Evolutionary conservation across 2,797 vertebrate genomes (phyloP).

Genomic region (Ptychobarbus kaznakovi): DNA sequence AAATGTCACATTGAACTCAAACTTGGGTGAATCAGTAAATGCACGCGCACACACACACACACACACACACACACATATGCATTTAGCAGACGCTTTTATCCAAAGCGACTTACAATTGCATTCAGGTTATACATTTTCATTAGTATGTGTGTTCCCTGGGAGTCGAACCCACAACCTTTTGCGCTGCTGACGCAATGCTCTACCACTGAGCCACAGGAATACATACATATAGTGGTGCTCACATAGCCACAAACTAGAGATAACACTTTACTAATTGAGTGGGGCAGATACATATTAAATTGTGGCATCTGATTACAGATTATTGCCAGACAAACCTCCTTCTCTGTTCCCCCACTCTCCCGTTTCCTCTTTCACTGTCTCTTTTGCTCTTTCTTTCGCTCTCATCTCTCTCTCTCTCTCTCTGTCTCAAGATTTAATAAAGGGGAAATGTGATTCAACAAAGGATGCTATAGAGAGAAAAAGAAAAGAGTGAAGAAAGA

Average conservation of each 20-base stretch:
- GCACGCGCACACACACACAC: neutral
- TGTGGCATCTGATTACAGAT: slow-evolving; percentile 54
- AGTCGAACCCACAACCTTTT: too few relatives aligned
- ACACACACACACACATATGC: neutral
- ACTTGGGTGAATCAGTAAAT: neutral
- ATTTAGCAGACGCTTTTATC: too few relatives aligned
- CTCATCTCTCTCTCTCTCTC: slow-evolving; percentile 10
- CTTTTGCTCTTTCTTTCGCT: neutral
- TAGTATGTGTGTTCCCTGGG: too few relatives aligned
- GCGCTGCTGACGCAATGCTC: too few relatives aligned
- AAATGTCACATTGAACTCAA: neutral
- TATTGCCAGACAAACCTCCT: slow-evolving; percentile 16
- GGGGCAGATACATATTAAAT: slow-evolving; percentile 47
- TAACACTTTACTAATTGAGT: slow-evolving; percentile 35
- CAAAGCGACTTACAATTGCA: too few relatives aligned
- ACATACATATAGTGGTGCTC: neutral
- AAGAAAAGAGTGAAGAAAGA: slow-evolving; percentile 37
- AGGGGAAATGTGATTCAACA: slow-evolving; percentile 47
- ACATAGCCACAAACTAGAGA: neutral
- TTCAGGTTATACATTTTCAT: too few relatives aligned
- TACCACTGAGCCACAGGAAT: too few relatives aligned
- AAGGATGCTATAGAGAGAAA: slow-evolving; percentile 19
- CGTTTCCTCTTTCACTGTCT: neutral
- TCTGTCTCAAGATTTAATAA: slow-evolving; percentile 35
- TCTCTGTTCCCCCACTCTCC: neutral